Evolutionary conservation across 2,888 invertebrate genomes (phyloP).

Genomic region (Pegoplata infirma): DNA sequence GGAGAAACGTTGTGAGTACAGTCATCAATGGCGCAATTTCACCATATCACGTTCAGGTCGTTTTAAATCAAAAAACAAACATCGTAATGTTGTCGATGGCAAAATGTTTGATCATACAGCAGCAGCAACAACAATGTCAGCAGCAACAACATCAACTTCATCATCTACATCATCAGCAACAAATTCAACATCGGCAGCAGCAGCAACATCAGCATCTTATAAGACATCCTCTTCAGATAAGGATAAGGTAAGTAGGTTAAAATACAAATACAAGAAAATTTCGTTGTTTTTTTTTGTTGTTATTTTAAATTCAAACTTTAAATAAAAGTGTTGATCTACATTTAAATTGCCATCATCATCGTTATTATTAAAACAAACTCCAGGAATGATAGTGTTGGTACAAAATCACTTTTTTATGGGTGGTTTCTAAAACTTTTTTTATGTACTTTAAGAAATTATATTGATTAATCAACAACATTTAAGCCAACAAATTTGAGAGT

Average conservation of each 20-base stretch:
- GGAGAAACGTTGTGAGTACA: slow-evolving; percentile 75
- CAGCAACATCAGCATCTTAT: slow-evolving; percentile 36
- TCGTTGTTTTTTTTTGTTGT: not conserved
- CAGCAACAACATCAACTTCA: slow-evolving; percentile 28
- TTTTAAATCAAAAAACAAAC: slow-evolving; percentile 80
- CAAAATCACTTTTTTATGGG: not conserved
- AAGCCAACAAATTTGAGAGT: too few species aligned
- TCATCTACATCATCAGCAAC: slow-evolving; percentile 43
- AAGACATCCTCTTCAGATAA: slow-evolving; percentile 54
- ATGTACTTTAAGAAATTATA: too few species aligned
- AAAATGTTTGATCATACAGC: slow-evolving; percentile 79
- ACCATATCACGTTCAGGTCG: slow-evolving; percentile 82
- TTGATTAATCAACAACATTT: too few species aligned
- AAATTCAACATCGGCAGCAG: slow-evolving; percentile 18
- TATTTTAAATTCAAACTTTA: not conserved
- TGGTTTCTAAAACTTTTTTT: too few species aligned
- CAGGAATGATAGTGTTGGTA: not conserved
- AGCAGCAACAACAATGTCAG: slow-evolving; percentile 27
- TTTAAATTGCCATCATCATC: slow-evolving; percentile 13
- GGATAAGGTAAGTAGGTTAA: slow-evolving; percentile 57
- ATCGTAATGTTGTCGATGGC: slow-evolving; percentile 79
- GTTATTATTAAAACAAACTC: not conserved
- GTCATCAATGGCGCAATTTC: slow-evolving; percentile 76
- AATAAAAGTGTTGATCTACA: slow-evolving; percentile 24
- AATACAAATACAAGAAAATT: not conserved